Evolutionary conservation across 2,797 vertebrate genomes (phyloP), one percentile per base, ranked within the genome.

Genomic region (Urocyon cinereoargenteus): DNA sequence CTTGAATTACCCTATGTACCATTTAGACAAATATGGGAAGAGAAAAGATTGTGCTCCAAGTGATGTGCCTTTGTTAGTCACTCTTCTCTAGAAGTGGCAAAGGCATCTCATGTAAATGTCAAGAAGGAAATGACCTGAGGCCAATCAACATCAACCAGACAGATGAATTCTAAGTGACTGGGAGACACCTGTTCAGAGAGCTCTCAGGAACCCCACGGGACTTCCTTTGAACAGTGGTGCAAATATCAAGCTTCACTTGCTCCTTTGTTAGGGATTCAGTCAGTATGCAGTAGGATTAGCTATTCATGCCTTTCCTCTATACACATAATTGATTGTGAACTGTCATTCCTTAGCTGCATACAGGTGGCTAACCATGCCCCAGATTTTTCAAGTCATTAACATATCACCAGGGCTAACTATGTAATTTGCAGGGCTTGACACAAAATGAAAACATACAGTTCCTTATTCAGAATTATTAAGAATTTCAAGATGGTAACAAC

Each of bases 181-280:
- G 64, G 57, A 94, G 59, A 81, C 14, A 24, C 19, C 64, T 70
- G n/a, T 31, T 84, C 61, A 87, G 59, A 70, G 68, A 61, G 31
- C 57, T 51, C 28, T 51, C 51, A 34, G 85, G 24, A 77, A 87
- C 85, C 62, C 66, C 18, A 9, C 13, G 24, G 19, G 21, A 18
- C 49, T 94, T 94, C 62, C 66, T 73, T 36, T 85, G 64, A 78
- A 78, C 86, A 26, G 3, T 53, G 28, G 12, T n/a, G 49, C 62
- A 86, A 64, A 83, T 61, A 34, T 40, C 49, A 66, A 66, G 40
- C 73, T 62, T 92, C 51, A 19, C 18, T 55, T 92, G n/a, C 7
- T 55, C 51, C 85, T 89, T 93, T 91, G n/a, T 89, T 53, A 83
- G 96, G 40, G 53, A 83, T 49, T 82, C 16, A 24, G 16, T 82